A percentile compares a stretch with the other conserved stretches of the same genome.
Conservation (phyloP, 30 jellyfish, hydroid and myxozoan genomes). For the Chrysaora quinquecirrha region DNA sequence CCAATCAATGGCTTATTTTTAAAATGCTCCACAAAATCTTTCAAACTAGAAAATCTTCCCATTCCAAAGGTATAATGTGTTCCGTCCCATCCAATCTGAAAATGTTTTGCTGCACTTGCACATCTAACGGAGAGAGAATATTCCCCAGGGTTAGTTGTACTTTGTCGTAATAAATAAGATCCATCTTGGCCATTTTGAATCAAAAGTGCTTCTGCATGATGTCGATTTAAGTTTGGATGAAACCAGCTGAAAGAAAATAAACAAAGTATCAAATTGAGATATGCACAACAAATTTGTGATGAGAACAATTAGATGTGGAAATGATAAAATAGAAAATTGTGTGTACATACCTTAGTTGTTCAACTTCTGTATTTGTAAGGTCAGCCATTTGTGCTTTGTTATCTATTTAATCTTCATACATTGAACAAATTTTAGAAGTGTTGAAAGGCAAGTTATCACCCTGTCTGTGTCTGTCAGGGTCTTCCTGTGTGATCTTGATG, state of each 20-base stretch:
- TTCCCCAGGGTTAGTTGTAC: slow-evolving; percentile 88
- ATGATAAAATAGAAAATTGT: too few relatives aligned
- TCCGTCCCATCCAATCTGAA: slow-evolving; percentile 97
- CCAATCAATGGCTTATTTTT: slow-evolving; percentile 90
- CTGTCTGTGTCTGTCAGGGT: too few relatives aligned
- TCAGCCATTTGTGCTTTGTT: slow-evolving; percentile 1
- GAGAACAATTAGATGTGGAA: too few relatives aligned
- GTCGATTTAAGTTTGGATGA: slow-evolving; percentile 96
- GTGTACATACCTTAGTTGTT: slow-evolving; percentile 33
- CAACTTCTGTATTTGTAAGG: slow-evolving; percentile 32
- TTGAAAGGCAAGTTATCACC: too few relatives aligned
- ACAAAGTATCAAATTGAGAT: too few relatives aligned
- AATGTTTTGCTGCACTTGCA: slow-evolving; percentile 93
- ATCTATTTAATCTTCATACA: too few relatives aligned
- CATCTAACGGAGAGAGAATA: slow-evolving; percentile 92
- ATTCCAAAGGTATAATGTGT: slow-evolving; percentile 88
- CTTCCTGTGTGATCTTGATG: too few relatives aligned
- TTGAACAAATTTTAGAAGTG: too few relatives aligned
- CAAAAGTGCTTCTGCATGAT: slow-evolving; percentile 97
- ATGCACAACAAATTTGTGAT: too few relatives aligned
- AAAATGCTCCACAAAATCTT: slow-evolving; percentile 88
- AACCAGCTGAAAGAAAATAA: slow-evolving; percentile 79
- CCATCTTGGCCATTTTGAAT: slow-evolving; percentile 98
- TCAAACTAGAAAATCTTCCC: slow-evolving; percentile 85
- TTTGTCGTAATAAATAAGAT: slow-evolving; percentile 82